Percentiles rank a stretch among this genome's conserved stretches.
These are phyloP conservation scores for Grantiella picta DNA, from an alignment of 2,113 vertebrate species.

Conservation along the genomic window DNA sequence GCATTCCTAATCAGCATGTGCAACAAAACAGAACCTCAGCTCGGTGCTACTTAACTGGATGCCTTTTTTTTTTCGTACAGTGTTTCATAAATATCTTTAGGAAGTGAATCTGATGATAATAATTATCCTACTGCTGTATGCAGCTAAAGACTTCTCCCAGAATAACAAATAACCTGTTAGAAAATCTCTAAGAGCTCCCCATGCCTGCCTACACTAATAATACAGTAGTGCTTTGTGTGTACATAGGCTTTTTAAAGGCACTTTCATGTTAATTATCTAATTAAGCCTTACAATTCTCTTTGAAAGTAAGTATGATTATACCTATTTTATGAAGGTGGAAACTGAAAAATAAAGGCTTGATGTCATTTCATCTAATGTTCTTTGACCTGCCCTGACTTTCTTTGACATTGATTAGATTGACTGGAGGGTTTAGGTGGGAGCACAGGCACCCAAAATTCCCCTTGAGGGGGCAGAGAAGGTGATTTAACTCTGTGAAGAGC, in stretches of 20 bases:
- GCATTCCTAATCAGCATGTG: constrained; percentile 57
- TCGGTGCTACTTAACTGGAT: background rate
- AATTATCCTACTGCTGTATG: constrained; percentile 60
- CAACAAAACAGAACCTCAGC: constrained; percentile 38
- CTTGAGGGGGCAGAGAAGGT: background rate
- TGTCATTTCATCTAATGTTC: background rate
- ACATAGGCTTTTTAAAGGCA: constrained; percentile 48
- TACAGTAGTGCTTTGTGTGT: constrained; percentile 48
- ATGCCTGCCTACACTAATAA: constrained; percentile 63
- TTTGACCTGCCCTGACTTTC: background rate
- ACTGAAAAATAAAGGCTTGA: constrained; percentile 21
- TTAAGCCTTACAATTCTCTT: constrained; percentile 49
- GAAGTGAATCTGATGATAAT: constrained; percentile 63
- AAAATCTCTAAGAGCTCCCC: constrained; percentile 47
- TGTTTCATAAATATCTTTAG: constrained; percentile 63
- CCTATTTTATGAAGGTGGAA: constrained; percentile 19
- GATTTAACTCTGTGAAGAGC: background rate
- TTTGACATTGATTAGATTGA: background rate
- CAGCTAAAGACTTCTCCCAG: constrained; percentile 44
- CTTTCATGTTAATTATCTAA: constrained; percentile 63
- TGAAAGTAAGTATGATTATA: constrained; percentile 45
- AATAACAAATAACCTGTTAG: constrained; percentile 60
- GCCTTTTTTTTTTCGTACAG: background rate
- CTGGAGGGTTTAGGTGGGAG: background rate
- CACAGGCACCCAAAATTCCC: background rate